Percentiles rank a stretch among this genome's conserved stretches.
phyloP scores from a whole-genome alignment of 2,113 vertebrate genomes.

The Stigmatopora nigra region DNA sequence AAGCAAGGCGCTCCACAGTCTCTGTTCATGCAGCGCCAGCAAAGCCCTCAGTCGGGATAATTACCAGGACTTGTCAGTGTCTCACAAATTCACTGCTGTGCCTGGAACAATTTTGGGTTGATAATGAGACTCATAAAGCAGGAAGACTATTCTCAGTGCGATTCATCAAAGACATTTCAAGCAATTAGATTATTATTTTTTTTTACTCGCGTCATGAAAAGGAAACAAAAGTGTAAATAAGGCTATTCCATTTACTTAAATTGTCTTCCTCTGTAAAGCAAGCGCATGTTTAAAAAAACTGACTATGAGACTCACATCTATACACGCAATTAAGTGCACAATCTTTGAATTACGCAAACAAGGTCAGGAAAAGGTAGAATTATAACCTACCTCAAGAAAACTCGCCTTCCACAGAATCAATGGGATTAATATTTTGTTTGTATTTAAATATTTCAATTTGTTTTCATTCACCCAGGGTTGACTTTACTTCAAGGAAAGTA shows the following conservation, averaged over 20 bases:
- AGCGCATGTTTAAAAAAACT: neutral
- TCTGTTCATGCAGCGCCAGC: slow-evolving; percentile 19
- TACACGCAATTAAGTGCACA: slow-evolving; percentile 11
- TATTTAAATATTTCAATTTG: neutral
- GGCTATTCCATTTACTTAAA: neutral
- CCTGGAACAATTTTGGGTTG: slow-evolving; percentile 35
- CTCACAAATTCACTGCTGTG: slow-evolving; percentile 14
- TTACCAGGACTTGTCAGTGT: slow-evolving; percentile 28
- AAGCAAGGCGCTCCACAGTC: slow-evolving; percentile 13
- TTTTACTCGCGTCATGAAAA: neutral
- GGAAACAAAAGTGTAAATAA: neutral
- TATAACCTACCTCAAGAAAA: slow-evolving; percentile 26
- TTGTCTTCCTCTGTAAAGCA: neutral
- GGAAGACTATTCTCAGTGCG: slow-evolving; percentile 10
- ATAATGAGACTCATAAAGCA: slow-evolving; percentile 42
- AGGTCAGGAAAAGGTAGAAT: slow-evolving; percentile 43
- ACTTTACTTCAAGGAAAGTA: neutral
- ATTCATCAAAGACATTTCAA: slow-evolving; percentile 38
- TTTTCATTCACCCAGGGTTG: slow-evolving; percentile 31
- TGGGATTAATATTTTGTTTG: slow-evolving; percentile 4
- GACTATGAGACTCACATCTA: neutral
- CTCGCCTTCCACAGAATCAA: slow-evolving; percentile 28
- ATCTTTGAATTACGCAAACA: slow-evolving; percentile 26
- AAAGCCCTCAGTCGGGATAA: slow-evolving; percentile 26
- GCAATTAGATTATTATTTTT: slow-evolving; percentile 11